A percentile compares a stretch with the other conserved stretches of the same genome.
phyloP scores from a whole-genome alignment of 2,113 vertebrate species.

The Ellobius talpinus region DNA sequence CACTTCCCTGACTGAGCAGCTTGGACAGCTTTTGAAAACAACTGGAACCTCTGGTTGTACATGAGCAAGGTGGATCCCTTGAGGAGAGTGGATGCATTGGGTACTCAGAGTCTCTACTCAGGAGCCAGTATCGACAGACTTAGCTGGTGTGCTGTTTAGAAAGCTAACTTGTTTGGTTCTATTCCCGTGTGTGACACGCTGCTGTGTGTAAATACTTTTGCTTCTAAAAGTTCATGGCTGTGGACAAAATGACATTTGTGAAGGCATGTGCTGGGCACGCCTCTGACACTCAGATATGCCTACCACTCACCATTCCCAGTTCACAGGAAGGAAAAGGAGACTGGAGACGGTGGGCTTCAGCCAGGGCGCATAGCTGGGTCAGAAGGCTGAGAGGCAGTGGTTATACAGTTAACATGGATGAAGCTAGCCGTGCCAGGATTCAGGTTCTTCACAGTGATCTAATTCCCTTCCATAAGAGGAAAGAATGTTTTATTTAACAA shows the following conservation, averaged over 20 bases:
- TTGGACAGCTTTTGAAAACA: not conserved
- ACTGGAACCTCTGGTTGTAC: too few relatives aligned
- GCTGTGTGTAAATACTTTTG: not conserved
- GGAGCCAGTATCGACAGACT: not conserved
- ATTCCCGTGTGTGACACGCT: not conserved
- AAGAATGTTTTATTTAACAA: conserved; percentile 55
- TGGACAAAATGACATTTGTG: not conserved
- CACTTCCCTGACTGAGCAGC: not conserved
- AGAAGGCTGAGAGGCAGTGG: not conserved
- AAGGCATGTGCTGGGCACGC: not conserved
- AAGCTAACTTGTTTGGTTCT: not conserved
- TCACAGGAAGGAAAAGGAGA: not conserved
- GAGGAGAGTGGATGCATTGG: not conserved
- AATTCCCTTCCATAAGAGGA: conserved; percentile 11
- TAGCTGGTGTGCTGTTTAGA: not conserved
- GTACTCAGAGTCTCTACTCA: not conserved
- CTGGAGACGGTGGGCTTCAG: not conserved
- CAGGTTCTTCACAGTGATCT: not conserved
- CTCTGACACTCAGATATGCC: not conserved
- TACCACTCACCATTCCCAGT: not conserved
- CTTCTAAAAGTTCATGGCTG: not conserved
- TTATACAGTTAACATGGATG: not conserved
- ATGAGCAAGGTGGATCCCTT: rapidly evolving
- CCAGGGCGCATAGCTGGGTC: not conserved
- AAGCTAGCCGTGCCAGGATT: not conserved